A percentile compares a stretch with the other conserved stretches of the same genome.
Conservation (phyloP, 1,140 invertebrate species). For the Lepidotrigona ventralis region DNA sequence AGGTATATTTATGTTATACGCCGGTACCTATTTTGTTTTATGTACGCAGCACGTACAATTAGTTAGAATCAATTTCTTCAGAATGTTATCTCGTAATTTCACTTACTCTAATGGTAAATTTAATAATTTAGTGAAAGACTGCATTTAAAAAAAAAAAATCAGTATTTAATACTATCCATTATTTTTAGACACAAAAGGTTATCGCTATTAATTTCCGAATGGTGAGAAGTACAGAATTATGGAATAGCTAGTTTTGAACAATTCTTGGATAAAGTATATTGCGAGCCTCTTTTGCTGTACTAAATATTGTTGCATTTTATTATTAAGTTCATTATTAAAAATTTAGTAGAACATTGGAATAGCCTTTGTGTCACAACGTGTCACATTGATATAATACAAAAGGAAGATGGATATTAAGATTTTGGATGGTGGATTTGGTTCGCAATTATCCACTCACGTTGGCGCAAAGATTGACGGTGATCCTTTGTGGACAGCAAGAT, state of each 20-base stretch:
- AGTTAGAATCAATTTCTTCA: background rate
- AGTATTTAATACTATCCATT: background rate
- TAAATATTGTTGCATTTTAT: background rate
- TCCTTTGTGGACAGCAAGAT: conserved; percentile 90
- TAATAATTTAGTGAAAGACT: background rate
- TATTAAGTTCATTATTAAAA: background rate
- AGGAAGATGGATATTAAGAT: conserved; percentile 77
- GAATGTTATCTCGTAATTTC: background rate
- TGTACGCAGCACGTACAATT: background rate
- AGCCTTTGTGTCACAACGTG: background rate
- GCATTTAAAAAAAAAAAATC: background rate
- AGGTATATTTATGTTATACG: too few species aligned
- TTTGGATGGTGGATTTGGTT: conserved; percentile 90
- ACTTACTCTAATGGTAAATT: background rate
- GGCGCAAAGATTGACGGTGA: conserved; percentile 85
- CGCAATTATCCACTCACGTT: conserved; percentile 87
- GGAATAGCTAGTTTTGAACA: background rate
- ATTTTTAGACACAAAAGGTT: conserved; percentile 11
- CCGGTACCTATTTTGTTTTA: too few species aligned
- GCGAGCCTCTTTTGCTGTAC: background rate
- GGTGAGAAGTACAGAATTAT: background rate
- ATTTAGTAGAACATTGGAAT: background rate
- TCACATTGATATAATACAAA: background rate
- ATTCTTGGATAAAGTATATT: background rate
- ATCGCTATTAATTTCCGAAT: conserved; percentile 6